Percentiles rank a stretch among this genome's conserved stretches.
These are phyloP conservation scores for Pygoscelis antarcticus DNA, from an alignment of 2,113 vertebrate genomes.

Conservation along the genomic window DNA sequence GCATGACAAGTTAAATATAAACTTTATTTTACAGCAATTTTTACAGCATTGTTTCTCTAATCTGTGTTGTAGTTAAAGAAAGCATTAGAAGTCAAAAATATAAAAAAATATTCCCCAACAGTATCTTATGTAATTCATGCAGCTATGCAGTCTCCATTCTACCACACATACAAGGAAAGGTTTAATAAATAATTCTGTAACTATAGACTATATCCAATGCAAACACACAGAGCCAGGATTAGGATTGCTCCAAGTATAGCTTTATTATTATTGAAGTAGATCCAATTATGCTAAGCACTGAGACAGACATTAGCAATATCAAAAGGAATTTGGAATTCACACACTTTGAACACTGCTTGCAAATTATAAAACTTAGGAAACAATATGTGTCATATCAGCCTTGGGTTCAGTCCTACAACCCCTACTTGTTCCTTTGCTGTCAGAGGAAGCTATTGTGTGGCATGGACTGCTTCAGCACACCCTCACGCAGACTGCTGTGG, in stretches of 20 bases:
- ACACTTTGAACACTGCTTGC: neutral
- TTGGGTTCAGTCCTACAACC: neutral
- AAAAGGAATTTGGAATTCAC: neutral
- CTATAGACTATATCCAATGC: neutral
- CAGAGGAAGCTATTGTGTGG: fast-evolving
- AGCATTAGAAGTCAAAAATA: neutral
- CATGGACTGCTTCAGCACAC: neutral
- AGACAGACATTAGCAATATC: neutral
- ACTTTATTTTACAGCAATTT: neutral
- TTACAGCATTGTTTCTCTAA: neutral
- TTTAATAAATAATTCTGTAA: neutral
- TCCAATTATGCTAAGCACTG: neutral
- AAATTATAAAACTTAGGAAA: neutral
- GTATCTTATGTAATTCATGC: neutral
- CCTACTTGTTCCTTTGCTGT: neutral
- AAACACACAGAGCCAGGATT: neutral
- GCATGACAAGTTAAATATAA: neutral
- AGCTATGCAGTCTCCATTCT: neutral
- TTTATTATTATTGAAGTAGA: neutral
- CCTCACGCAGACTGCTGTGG: neutral
- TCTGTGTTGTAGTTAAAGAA: neutral
- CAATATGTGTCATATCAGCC: neutral
- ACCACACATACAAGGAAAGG: neutral
- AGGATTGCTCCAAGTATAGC: neutral
- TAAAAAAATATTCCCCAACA: neutral